These are phyloP conservation scores for Dasyornis broadbenti DNA, from an alignment of 2,113 vertebrate species.

Conservation along the genomic window DNA sequence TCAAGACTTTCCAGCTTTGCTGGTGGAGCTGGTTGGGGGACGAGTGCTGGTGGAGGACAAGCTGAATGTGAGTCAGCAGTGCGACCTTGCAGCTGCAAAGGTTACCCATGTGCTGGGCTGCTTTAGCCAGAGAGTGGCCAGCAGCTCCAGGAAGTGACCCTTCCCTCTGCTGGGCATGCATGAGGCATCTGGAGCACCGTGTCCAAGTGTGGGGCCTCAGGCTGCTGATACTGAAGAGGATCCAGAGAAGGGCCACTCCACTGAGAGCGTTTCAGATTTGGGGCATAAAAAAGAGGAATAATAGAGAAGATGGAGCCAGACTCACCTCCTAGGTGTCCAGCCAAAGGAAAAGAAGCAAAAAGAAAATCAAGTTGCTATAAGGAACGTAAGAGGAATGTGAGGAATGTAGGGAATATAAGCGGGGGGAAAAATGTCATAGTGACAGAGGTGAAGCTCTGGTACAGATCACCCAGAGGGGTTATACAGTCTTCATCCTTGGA, in stretches of 20 bases:
- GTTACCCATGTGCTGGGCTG: neutral
- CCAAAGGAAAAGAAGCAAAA: neutral
- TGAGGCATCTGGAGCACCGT: neutral
- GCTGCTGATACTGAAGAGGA: neutral
- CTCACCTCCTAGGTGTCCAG: neutral
- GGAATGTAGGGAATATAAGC: neutral
- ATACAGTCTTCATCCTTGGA: neutral
- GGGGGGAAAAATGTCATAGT: neutral
- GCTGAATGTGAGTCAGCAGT: neutral
- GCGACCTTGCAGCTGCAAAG: neutral
- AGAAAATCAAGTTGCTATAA: neutral
- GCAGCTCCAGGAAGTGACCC: neutral
- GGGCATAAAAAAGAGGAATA: neutral
- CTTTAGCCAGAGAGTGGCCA: neutral
- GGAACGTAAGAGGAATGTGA: neutral
- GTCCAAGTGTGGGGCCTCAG: neutral
- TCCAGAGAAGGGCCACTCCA: neutral
- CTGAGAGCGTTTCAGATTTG: neutral
- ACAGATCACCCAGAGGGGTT: neutral
- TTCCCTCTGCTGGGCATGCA: neutral
- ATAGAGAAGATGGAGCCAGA: neutral
- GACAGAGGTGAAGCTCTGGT: neutral
- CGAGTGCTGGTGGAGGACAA: neutral
- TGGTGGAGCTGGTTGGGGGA: constrained; percentile 23
- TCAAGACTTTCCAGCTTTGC: constrained; percentile 47